These are phyloP conservation scores for Aphelocoma coerulescens DNA, from an alignment of 2,113 vertebrate genomes.

Conservation along the genomic window DNA sequence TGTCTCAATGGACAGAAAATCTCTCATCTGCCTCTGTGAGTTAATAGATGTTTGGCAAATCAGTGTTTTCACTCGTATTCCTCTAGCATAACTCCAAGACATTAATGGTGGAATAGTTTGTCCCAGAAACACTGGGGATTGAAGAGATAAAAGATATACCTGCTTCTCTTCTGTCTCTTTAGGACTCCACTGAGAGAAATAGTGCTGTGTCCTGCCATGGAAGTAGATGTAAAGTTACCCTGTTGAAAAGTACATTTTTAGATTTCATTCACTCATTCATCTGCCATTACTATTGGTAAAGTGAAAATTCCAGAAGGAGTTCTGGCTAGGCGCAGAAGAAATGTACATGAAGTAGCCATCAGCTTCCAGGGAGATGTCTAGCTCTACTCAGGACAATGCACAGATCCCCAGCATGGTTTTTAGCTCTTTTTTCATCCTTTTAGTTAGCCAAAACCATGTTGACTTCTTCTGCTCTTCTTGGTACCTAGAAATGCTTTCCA, in stretches of 20 bases:
- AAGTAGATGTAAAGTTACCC: background rate
- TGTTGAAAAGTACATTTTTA: background rate
- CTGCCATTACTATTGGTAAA: background rate
- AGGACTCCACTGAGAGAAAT: background rate
- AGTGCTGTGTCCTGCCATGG: background rate
- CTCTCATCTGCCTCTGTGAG: background rate
- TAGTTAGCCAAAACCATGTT: background rate
- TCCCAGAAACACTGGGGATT: background rate
- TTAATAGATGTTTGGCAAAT: background rate
- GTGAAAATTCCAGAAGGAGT: background rate
- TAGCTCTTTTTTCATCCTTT: background rate
- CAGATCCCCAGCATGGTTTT: background rate
- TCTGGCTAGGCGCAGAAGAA: background rate
- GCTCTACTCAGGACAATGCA: background rate
- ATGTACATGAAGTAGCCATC: background rate
- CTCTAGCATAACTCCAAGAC: background rate
- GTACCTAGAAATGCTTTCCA: background rate
- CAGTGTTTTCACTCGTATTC: background rate
- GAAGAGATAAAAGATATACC: background rate
- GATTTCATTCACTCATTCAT: background rate
- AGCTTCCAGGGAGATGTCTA: background rate
- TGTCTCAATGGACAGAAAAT: background rate
- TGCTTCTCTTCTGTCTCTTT: background rate
- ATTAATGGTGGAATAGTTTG: background rate
- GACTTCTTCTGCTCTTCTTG: background rate